A percentile compares a stretch with the other conserved stretches of the same genome.
These are phyloP conservation scores for Muschampia plurimacula DNA, from an alignment of 2,888 invertebrate genomes.

Conservation along the genomic window DNA sequence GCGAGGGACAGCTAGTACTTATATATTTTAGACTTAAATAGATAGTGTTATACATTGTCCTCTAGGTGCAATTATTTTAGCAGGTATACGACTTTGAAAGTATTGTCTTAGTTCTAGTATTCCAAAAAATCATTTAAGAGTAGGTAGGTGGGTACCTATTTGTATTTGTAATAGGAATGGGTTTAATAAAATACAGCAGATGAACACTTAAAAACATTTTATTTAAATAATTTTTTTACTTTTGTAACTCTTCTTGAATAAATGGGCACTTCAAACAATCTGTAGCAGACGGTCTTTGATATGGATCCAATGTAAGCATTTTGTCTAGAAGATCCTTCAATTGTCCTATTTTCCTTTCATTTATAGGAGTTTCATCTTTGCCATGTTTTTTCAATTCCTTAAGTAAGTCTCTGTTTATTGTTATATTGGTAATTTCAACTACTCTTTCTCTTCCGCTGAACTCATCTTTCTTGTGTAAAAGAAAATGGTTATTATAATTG, in stretches of 20 bases:
- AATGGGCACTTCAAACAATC: conserved; percentile 97
- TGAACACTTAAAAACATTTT: conserved; percentile 35
- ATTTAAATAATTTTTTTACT: conserved; percentile 48
- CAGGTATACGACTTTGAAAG: too few relatives aligned
- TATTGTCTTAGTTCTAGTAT: too few relatives aligned
- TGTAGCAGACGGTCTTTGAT: conserved; percentile 94
- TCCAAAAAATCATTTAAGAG: background rate
- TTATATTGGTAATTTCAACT: conserved; percentile 94
- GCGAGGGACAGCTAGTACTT: too few relatives aligned
- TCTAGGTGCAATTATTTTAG: too few relatives aligned
- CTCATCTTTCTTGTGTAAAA: conserved; percentile 98
- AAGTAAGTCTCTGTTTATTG: conserved; percentile 92
- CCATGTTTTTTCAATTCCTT: conserved; percentile 93
- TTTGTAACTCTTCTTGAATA: conserved; percentile 83
- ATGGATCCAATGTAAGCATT: conserved; percentile 95
- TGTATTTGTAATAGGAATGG: background rate
- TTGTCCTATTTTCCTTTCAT: conserved; percentile 95
- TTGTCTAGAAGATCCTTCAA: conserved; percentile 97
- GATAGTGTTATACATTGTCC: too few relatives aligned
- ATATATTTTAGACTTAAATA: too few relatives aligned
- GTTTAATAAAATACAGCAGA: conserved; percentile 38
- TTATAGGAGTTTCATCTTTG: conserved; percentile 92
- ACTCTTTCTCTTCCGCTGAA: conserved; percentile 98
- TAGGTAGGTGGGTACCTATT: background rate
- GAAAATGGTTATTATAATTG: conserved; percentile 97